A percentile compares a stretch with the other conserved stretches of the same genome.
Evolutionary conservation across 2,113 vertebrate genomes (phyloP).

Genomic region (Heterotilapia buettikoferi): DNA sequence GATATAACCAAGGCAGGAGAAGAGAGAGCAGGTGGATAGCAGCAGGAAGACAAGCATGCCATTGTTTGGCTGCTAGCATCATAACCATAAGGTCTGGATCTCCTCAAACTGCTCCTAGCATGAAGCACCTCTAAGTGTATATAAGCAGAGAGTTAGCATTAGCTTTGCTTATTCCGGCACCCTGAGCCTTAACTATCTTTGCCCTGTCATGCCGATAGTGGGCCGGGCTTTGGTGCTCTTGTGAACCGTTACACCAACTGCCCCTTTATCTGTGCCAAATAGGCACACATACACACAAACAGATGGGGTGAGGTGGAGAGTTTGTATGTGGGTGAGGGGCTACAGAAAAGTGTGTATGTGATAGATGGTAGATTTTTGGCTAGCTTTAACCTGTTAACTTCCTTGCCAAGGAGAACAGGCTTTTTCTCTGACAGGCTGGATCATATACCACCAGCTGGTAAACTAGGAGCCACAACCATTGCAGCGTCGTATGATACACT

Average conservation of each 20-base stretch:
- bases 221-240: slow-evolving; percentile 6
- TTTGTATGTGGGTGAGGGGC: slow-evolving; percentile 36
- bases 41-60: slow-evolving; percentile 30
- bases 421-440: slow-evolving; percentile 34
- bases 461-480: slow-evolving; percentile 10
- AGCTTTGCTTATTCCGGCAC: not conserved
- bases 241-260: slow-evolving; percentile 58
- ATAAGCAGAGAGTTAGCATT: not conserved
- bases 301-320: slow-evolving; percentile 56
- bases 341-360: slow-evolving; percentile 4
- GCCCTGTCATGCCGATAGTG: slow-evolving; percentile 40
- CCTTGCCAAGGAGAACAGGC: slow-evolving; percentile 48
- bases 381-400: slow-evolving; percentile 10
- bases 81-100: slow-evolving; percentile 1
- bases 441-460: slow-evolving; percentile 49
- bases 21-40: slow-evolving; percentile 41
- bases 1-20: slow-evolving; percentile 1
- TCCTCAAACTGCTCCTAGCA: not conserved
- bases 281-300: slow-evolving; percentile 14
- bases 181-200: not conserved
- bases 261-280: slow-evolving; percentile 18
- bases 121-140: not conserved
- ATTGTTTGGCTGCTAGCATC: slow-evolving; percentile 21
- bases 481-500: not conserved
- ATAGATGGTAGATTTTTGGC: slow-evolving; percentile 30